Evolutionary conservation across 2,888 invertebrate species (phyloP).

Genomic region (Neocrepidodera transversa): DNA sequence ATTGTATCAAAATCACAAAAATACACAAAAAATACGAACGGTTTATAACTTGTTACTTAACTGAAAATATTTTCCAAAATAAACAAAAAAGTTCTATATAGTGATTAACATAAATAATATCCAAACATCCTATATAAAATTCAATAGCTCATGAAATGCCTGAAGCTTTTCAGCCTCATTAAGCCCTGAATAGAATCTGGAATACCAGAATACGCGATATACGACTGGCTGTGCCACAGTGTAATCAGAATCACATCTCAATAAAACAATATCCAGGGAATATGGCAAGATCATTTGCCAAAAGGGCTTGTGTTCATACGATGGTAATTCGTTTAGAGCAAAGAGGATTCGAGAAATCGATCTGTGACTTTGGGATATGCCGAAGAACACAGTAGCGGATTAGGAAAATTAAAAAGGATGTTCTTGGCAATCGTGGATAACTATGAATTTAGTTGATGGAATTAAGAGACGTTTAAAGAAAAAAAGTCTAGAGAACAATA

Average conservation of each 20-base stretch:
- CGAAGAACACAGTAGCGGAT: not conserved
- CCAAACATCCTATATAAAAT: not conserved
- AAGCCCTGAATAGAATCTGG: not conserved
- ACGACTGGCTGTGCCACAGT: not conserved
- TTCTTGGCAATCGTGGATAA: no score
- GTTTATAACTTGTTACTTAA: no score
- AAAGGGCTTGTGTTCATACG: constrained; percentile 19
- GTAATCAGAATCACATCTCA: constrained; percentile 16
- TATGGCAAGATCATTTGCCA: constrained; percentile 23
- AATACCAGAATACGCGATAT: not conserved
- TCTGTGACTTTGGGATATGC: not conserved
- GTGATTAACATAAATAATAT: no score
- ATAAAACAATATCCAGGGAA: constrained; percentile 25
- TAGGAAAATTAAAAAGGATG: no score
- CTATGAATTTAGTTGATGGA: no score
- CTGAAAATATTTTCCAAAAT: no score
- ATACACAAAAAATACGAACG: no score
- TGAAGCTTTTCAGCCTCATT: constrained; percentile 3
- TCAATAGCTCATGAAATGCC: not conserved
- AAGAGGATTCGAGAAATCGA: constrained; percentile 15
- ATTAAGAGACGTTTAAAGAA: no score
- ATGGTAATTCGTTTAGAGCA: constrained; percentile 22
- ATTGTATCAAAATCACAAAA: no score
- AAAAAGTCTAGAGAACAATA: no score
- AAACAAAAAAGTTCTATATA: no score